phyloP scores from a whole-genome alignment of 2,888 invertebrate genomes.

The Papilio demoleus region DNA sequence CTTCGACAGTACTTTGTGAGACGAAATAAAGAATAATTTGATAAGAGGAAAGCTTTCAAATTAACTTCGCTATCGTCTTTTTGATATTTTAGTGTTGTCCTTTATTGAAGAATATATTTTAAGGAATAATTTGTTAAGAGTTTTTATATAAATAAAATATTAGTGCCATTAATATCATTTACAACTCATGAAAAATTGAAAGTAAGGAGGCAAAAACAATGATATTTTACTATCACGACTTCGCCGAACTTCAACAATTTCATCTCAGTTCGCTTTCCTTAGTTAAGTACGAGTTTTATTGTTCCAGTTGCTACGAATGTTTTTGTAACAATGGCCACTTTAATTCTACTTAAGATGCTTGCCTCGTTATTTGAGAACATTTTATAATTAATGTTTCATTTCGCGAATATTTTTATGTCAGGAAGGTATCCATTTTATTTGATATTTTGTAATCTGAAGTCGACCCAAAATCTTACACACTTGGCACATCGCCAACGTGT shows the following conservation, averaged over 20 bases:
- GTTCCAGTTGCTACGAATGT: neutral
- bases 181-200: too few species aligned
- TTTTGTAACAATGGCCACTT: neutral
- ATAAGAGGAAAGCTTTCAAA: slow-evolving; percentile 19
- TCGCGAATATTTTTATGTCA: slow-evolving; percentile 4
- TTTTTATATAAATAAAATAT: neutral
- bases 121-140: neutral
- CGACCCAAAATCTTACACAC: slow-evolving; percentile 32
- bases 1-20: slow-evolving; percentile 4
- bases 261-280: neutral
- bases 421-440: slow-evolving; percentile 28
- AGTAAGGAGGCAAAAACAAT: too few species aligned
- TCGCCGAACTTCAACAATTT: neutral
- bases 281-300: neutral
- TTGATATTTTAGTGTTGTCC: slow-evolving; percentile 10
- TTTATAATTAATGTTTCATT: neutral
- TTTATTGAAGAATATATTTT: slow-evolving; percentile 14
- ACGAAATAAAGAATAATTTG: slow-evolving; percentile 12
- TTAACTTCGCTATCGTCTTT: slow-evolving; percentile 13
- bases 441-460: slow-evolving; percentile 37
- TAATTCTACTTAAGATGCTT: neutral
- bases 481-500: slow-evolving; percentile 23
- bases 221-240: neutral
- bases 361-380: neutral
- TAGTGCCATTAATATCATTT: too few species aligned